Conservation (phyloP, 2,113 vertebrate species). For the Zosterops hypoxanthus region DNA sequence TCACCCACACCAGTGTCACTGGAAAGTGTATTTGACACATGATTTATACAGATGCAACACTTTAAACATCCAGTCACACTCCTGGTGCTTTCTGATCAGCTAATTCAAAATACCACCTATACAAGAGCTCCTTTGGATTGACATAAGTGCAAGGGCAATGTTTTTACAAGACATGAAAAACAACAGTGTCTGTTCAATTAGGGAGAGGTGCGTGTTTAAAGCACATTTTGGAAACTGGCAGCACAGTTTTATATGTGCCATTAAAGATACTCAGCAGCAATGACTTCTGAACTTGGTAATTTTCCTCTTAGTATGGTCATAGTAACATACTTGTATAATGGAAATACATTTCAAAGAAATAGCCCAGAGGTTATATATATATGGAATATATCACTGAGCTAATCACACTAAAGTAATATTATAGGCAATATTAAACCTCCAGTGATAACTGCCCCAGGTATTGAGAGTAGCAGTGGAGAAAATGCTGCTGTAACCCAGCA, state of each 20-base stretch:
- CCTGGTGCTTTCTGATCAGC: conserved; percentile 26
- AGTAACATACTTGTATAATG: conserved; percentile 26
- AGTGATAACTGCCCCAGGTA: conserved; percentile 28
- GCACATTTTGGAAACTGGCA: not conserved
- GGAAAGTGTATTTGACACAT: not conserved
- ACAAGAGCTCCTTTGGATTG: not conserved
- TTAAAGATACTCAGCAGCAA: not conserved
- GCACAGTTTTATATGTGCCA: not conserved
- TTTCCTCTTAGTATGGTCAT: conserved; percentile 22
- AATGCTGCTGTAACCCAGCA: not conserved
- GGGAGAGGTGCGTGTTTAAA: not conserved
- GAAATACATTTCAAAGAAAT: conserved; percentile 60
- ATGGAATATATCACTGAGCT: conserved; percentile 52
- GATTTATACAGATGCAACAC: conserved; percentile 1
- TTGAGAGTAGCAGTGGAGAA: not conserved
- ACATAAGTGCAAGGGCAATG: not conserved
- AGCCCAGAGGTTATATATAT: conserved; percentile 42
- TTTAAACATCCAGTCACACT: not conserved
- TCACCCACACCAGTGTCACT: not conserved
- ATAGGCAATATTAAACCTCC: conserved; percentile 4
- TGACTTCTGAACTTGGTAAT: conserved; percentile 52
- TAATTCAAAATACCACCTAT: conserved; percentile 18
- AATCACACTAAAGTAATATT: conserved; percentile 37
- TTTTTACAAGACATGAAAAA: not conserved
- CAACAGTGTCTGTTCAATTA: not conserved